Evolutionary conservation across 1,140 invertebrate species (phyloP).

Genomic region (Dicyema japonicum): DNA sequence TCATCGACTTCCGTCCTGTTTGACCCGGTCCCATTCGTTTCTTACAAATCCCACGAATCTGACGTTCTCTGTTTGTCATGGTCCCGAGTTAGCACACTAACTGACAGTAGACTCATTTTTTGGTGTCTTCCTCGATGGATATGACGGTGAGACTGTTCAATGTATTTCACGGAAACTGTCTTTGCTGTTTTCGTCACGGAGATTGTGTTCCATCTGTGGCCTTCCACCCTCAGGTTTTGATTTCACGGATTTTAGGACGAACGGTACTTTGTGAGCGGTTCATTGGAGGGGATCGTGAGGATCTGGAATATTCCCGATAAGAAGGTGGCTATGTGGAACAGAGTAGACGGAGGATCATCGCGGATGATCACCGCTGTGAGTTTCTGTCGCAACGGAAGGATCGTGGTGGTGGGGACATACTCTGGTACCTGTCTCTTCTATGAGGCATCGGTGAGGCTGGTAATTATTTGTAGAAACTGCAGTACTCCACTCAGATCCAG

Average conservation of each 20-base stretch:
- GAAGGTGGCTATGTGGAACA: slow-evolving; percentile 28
- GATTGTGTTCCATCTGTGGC: slow-evolving; percentile 93
- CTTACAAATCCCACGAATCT: slow-evolving; percentile 65
- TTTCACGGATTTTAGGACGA: slow-evolving; percentile 30
- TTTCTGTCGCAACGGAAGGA: slow-evolving; percentile 80
- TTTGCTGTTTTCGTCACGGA: slow-evolving; percentile 92
- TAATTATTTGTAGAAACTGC: slow-evolving; percentile 47
- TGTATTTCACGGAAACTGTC: slow-evolving; percentile 64
- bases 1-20: no score
- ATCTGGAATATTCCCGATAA: slow-evolving; percentile 96
- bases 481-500: slow-evolving; percentile 85
- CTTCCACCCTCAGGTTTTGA: slow-evolving; percentile 48
- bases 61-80: slow-evolving; percentile 77
- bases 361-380: slow-evolving; percentile 83
- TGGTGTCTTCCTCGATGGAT: slow-evolving; percentile 84
- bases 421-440: slow-evolving; percentile 92
- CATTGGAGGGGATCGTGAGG: slow-evolving; percentile 68
- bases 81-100: slow-evolving; percentile 35
- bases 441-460: slow-evolving; percentile 38
- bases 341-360: slow-evolving; percentile 13
- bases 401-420: slow-evolving; percentile 71
- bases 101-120: slow-evolving; percentile 45
- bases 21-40: slow-evolving; percentile 79
- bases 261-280: slow-evolving; percentile 67
- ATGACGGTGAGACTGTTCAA: slow-evolving; percentile 88